Conservation (phyloP, 2,888 invertebrate genomes). For the Catocala sponsa region DNA sequence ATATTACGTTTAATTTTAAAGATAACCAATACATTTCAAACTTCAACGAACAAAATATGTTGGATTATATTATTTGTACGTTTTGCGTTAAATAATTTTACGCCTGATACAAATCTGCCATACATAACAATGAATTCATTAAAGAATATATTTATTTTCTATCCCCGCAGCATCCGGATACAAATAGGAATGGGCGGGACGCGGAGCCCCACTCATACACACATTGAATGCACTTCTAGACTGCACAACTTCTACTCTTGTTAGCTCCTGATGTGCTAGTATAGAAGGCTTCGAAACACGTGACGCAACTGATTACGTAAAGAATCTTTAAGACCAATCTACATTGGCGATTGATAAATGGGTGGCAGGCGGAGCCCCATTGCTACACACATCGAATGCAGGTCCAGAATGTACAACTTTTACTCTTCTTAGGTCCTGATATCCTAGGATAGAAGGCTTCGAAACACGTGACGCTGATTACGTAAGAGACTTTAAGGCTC, state of each 20-base stretch:
- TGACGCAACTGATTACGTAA: neutral
- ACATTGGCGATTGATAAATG: neutral
- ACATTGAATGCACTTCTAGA: neutral
- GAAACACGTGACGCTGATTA: constrained; percentile 1
- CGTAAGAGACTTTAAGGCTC: neutral
- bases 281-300: neutral
- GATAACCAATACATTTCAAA: too few species aligned
- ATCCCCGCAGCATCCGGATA: neutral
- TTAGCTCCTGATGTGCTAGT: constrained; percentile 5
- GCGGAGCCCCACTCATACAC: neutral
- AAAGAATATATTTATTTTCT: too few species aligned
- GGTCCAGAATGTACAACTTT: neutral
- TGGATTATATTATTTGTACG: too few species aligned
- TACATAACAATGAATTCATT: too few species aligned
- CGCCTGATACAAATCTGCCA: too few species aligned
- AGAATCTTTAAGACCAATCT: too few species aligned
- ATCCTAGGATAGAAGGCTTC: constrained; percentile 1
- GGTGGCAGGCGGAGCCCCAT: too few species aligned
- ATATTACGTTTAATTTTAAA: too few species aligned
- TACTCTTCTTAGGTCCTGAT: neutral
- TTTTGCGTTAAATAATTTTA: too few species aligned
- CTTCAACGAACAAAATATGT: too few species aligned
- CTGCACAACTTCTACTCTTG: neutral
- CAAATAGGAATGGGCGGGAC: neutral
- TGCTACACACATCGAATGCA: neutral